phyloP scores from a whole-genome alignment of 2,797 vertebrate species.

The Salarias fasciatus region DNA sequence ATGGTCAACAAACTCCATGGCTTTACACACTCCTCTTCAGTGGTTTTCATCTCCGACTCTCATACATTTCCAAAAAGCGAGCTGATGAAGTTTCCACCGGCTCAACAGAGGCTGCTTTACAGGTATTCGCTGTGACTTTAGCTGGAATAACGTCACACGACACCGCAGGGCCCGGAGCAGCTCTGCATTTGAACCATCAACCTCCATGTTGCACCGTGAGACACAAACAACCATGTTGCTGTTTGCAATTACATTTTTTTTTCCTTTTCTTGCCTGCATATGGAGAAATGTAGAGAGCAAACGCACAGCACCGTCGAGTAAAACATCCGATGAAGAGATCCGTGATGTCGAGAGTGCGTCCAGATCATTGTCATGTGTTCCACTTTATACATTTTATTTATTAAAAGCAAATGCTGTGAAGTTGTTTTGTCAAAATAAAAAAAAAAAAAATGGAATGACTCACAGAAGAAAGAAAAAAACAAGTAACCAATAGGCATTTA shows the following conservation, averaged over 20 bases:
- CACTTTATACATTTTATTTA: constrained; percentile 41
- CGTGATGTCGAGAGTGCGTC: constrained; percentile 36
- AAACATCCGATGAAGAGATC: constrained; percentile 42
- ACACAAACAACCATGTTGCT: too few relatives aligned
- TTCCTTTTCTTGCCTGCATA: constrained; percentile 44
- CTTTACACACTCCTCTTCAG: constrained; percentile 64
- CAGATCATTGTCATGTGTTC: constrained; percentile 49
- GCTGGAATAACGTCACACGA: constrained; percentile 10
- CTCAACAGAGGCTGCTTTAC: constrained; percentile 5
- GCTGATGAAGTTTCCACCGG: not conserved
- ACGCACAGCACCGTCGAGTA: constrained; percentile 35
- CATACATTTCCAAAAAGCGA: constrained; percentile 56
- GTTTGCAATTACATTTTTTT: constrained; percentile 60
- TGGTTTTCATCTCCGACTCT: constrained; percentile 57
- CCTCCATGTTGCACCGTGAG: constrained; percentile 28
- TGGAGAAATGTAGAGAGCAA: constrained; percentile 44
- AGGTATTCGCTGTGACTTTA: constrained; percentile 24
- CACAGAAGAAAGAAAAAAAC: constrained; percentile 43
- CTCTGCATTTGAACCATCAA: constrained; percentile 11
- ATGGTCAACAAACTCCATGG: constrained; percentile 67
- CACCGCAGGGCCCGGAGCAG: constrained; percentile 21
- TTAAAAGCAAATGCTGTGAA: constrained; percentile 57
- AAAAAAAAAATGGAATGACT: constrained; percentile 53
- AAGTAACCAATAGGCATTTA: constrained; percentile 6
- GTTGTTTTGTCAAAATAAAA: constrained; percentile 19